A percentile compares a stretch with the other conserved stretches of the same genome.
phyloP scores from a whole-genome alignment of 2,797 vertebrate species.

The Hephaestus fuliginosus region DNA sequence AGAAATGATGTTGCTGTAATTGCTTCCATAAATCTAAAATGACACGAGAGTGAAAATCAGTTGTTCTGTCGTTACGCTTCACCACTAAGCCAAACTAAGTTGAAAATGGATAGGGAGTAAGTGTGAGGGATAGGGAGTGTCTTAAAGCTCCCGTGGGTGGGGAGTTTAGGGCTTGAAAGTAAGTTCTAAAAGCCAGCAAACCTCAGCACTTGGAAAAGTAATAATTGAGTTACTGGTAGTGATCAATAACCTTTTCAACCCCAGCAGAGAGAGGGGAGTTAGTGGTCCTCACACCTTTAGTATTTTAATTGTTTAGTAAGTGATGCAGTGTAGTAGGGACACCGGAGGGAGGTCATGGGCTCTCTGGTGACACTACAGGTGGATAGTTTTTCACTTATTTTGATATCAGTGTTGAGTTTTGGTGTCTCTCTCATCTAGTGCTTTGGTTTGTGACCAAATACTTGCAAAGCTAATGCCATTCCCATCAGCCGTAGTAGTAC shows the following conservation, averaged over 20 bases:
- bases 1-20: constrained; percentile 8
- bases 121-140: constrained; percentile 44
- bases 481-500: too few relatives aligned
- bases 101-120: constrained; percentile 34
- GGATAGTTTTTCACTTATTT: not conserved
- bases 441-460: not conserved
- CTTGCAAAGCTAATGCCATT: not conserved
- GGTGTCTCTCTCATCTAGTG: not conserved
- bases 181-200: constrained; percentile 44
- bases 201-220: constrained; percentile 43
- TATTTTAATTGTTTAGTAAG: constrained; percentile 30
- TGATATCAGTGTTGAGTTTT: too few relatives aligned
- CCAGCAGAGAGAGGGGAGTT: constrained; percentile 22
- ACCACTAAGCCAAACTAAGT: constrained; percentile 3
- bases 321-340: not conserved
- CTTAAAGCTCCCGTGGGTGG: constrained; percentile 42
- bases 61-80: constrained; percentile 13
- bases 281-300: constrained; percentile 14
- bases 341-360: not conserved
- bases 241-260: constrained; percentile 59
- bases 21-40: constrained; percentile 27
- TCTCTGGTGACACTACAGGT: not conserved
- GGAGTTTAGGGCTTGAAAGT: constrained; percentile 31
- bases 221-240: constrained; percentile 57
- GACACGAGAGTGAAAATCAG: constrained; percentile 5